These are phyloP conservation scores for Cheilosia vulpina DNA, from an alignment of 2,888 invertebrate genomes.

Conservation along the genomic window DNA sequence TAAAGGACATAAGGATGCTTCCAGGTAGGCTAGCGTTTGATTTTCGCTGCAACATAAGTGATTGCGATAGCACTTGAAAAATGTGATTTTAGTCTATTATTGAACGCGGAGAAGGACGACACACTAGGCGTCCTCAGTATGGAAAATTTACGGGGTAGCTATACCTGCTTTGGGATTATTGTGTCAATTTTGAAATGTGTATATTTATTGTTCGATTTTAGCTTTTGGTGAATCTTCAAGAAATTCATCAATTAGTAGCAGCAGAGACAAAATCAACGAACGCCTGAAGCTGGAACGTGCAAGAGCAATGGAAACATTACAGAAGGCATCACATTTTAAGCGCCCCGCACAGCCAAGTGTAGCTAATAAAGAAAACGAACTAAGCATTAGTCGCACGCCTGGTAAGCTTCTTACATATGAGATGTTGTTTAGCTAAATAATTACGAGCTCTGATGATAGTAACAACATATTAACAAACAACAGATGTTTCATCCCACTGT, in stretches of 20 bases:
- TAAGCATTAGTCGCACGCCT: conserved; percentile 49
- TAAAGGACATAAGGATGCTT: conserved; percentile 21
- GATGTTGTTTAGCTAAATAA: not conserved
- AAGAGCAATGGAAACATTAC: conserved; percentile 79
- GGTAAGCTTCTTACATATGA: conserved; percentile 19
- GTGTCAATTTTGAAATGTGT: not conserved
- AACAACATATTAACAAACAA: not conserved
- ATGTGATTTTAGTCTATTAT: conserved; percentile 32
- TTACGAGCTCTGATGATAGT: not conserved
- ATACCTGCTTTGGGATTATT: not conserved
- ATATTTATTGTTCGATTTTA: conserved; percentile 51
- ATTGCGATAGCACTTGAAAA: not conserved
- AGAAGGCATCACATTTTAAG: conserved; percentile 76
- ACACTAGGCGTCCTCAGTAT: conserved; percentile 77
- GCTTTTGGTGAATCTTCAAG: conserved; percentile 79
- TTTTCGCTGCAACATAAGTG: not conserved
- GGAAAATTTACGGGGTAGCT: conserved; percentile 79
- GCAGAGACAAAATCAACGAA: conserved; percentile 33
- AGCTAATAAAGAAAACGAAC: conserved; percentile 65
- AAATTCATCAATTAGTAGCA: conserved; percentile 75
- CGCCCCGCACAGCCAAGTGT: conserved; percentile 45
- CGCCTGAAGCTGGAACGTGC: conserved; percentile 78
- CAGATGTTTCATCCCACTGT: too few species aligned
- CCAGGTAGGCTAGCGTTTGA: conserved; percentile 39
- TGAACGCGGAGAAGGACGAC: conserved; percentile 58